Evolutionary conservation across 2,113 vertebrate genomes (phyloP), one percentile per base, ranked within the genome.

Genomic region (Percopsis transmontana): DNA sequence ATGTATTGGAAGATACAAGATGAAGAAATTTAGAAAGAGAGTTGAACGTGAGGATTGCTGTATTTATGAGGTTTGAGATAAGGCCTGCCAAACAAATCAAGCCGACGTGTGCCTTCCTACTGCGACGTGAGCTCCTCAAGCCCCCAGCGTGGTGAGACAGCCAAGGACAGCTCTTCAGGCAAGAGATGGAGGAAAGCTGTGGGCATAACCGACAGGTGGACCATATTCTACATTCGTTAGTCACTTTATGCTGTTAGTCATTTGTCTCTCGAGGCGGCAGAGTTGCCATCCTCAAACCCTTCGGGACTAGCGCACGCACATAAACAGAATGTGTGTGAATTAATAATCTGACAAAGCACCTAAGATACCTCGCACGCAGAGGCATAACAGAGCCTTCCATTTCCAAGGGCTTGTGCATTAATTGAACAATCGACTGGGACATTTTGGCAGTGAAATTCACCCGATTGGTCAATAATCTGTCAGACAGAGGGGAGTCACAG

Each of bases 161-260:
- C 58, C 57, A 14, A 56, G 51, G 27, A 45, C 27, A 58, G 47
- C 41, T 66, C 51, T 41, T 23, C 54, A 59, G 59, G 44, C 20
- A 27, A 21, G 63, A 42, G 33, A 15, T 15, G 20, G 39, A 72
- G 39, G 58, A 12, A 71, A 56, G 39, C 41, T 0, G 38, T 38
- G 54, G 18, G 33, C 48, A 45, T 53, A 52, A 70, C 58, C 57
- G 60, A 70, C 58, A 70, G 77, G 54, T 66, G 66, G 70, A 57
- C 48, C 24, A 15, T 42, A 65, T 60, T 59, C 51, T 66, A 19
- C n/a, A 18, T 18, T n/a, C 47, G 76, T 73, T 62, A 66, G 53
- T 58, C 58, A 58, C 47, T 51, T 59, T 15, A 41, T 9, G 2
- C 41, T 57, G 39, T 52, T 59, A 58, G 47, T 62, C 59, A 68